Percentiles rank a stretch among this genome's conserved stretches.
Conservation (phyloP, 2,888 invertebrate genomes). For the Mythimna pallens region DNA sequence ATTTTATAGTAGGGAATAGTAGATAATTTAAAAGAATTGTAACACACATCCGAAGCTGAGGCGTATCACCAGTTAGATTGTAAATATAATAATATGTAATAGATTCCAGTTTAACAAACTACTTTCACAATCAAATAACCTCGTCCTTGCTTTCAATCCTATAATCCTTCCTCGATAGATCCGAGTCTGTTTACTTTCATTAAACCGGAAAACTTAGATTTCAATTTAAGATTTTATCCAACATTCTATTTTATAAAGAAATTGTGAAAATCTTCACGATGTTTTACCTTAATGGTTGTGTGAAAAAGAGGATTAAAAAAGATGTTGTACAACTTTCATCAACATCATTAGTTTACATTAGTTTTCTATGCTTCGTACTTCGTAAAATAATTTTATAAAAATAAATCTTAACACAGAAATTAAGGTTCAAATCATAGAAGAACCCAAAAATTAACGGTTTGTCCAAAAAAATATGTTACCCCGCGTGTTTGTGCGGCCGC, state of each 20-base stretch:
- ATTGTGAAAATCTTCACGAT: not conserved
- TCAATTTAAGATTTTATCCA: conserved; percentile 19
- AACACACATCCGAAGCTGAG: too few species aligned
- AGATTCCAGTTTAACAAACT: not conserved
- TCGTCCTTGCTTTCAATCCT: conserved; percentile 4
- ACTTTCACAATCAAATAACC: conserved; percentile 6
- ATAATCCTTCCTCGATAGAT: conserved; percentile 9
- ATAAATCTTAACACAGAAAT: conserved; percentile 17
- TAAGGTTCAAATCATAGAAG: conserved; percentile 26
- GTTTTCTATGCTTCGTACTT: not conserved
- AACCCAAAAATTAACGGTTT: conserved; percentile 14
- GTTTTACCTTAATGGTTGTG: not conserved
- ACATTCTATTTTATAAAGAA: conserved; percentile 5
- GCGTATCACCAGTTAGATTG: not conserved
- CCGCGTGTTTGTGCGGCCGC: conserved; percentile 36
- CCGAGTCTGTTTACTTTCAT: conserved; percentile 28
- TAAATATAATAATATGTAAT: not conserved
- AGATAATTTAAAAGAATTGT: too few species aligned
- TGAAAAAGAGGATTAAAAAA: not conserved
- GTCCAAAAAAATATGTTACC: conserved; percentile 35
- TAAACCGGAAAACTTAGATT: conserved; percentile 20
- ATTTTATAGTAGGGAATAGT: too few species aligned
- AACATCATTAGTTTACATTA: not conserved
- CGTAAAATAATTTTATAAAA: not conserved
- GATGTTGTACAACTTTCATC: not conserved